Evolutionary conservation across 1,140 invertebrate species (phyloP).

Genomic region (Drosophila dunni): DNA sequence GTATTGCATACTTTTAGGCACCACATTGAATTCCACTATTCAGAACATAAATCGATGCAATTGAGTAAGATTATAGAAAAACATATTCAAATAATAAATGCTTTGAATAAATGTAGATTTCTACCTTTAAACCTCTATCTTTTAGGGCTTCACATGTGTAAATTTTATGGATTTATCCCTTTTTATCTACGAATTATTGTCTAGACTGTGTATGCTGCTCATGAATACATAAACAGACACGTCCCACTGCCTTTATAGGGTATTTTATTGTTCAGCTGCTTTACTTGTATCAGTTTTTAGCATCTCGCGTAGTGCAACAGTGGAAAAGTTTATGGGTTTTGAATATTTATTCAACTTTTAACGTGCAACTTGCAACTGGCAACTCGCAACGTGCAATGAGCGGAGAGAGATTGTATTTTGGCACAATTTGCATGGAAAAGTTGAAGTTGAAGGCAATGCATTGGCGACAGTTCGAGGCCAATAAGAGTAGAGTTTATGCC

Average conservation of each 20-base stretch:
- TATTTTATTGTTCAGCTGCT: background rate
- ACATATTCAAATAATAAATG: too few relatives aligned
- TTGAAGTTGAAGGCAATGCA: slow-evolving; percentile 35
- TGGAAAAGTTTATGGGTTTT: slow-evolving; percentile 26
- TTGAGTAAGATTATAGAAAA: too few relatives aligned
- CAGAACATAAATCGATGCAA: too few relatives aligned
- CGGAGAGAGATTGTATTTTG: slow-evolving; percentile 2
- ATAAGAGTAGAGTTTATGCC: slow-evolving; percentile 32
- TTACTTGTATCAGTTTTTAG: background rate
- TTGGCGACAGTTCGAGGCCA: slow-evolving; percentile 28
- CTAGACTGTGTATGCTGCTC: too few relatives aligned
- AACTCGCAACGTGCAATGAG: slow-evolving; percentile 22
- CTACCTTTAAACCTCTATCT: too few relatives aligned
- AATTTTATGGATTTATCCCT: too few relatives aligned
- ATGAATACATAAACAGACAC: too few relatives aligned
- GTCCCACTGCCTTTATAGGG: background rate
- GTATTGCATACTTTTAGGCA: too few relatives aligned
- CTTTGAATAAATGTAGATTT: too few relatives aligned
- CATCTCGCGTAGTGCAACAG: background rate
- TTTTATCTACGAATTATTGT: too few relatives aligned
- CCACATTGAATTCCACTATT: too few relatives aligned
- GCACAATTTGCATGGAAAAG: slow-evolving; percentile 41
- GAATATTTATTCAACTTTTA: slow-evolving; percentile 34
- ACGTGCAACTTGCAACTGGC: slow-evolving; percentile 2
- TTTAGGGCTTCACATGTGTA: too few relatives aligned